phyloP scores from a whole-genome alignment of 2,888 invertebrate species.

The Luperina testacea region DNA sequence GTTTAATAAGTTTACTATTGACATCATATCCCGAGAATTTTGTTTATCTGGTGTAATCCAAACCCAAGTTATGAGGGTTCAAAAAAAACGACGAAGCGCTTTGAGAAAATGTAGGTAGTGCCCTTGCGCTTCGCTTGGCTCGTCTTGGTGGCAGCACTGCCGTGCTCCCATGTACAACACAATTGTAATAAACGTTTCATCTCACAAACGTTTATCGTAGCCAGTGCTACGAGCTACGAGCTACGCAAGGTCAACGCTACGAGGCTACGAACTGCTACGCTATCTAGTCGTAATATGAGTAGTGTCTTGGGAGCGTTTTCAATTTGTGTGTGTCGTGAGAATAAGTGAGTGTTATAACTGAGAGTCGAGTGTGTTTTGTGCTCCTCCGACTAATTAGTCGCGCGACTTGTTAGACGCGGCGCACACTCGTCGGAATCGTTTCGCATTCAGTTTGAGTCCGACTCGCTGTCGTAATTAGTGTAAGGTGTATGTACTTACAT shows the following conservation, averaged over 20 bases:
- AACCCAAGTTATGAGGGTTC: too few relatives aligned
- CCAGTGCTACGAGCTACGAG: slow-evolving; percentile 42
- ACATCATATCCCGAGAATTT: too few relatives aligned
- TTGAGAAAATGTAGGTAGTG: too few relatives aligned
- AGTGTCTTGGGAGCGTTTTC: slow-evolving; percentile 38
- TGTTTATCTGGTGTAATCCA: too few relatives aligned
- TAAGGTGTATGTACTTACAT: background rate
- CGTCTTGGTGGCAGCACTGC: too few relatives aligned
- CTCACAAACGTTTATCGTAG: slow-evolving; percentile 46
- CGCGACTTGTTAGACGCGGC: slow-evolving; percentile 19
- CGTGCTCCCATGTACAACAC: slow-evolving; percentile 19
- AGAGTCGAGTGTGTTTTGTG: slow-evolving; percentile 1
- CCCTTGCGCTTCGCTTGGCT: too few relatives aligned
- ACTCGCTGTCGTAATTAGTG: slow-evolving; percentile 27
- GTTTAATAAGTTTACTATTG: too few relatives aligned
- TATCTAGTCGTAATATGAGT: slow-evolving; percentile 20
- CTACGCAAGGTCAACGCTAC: slow-evolving; percentile 54
- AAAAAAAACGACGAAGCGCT: too few relatives aligned
- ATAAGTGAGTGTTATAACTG: slow-evolving; percentile 23
- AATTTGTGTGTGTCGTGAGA: slow-evolving; percentile 16
- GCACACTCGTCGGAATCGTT: slow-evolving; percentile 17
- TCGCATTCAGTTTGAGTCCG: slow-evolving; percentile 28
- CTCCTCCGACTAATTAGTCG: slow-evolving; percentile 24
- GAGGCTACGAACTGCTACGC: slow-evolving; percentile 39
- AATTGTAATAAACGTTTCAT: slow-evolving; percentile 49